Evolutionary conservation across 2,113 vertebrate species (phyloP), one percentile per base, ranked within the genome.

Genomic region (Tretioscincus oriximinensis): DNA sequence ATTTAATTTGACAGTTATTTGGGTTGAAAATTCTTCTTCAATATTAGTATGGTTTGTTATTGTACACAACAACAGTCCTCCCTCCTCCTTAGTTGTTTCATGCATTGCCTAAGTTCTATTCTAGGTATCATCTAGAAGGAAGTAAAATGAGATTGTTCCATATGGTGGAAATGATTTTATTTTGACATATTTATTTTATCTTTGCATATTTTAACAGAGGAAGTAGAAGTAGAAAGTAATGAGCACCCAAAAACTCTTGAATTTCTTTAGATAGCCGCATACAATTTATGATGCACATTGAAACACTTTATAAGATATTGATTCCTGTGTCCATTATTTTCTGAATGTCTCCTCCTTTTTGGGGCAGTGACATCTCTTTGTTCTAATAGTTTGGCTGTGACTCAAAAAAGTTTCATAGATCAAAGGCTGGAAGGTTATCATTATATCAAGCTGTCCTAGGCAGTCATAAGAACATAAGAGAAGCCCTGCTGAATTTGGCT

Each of bases 191-290:
- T 68, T 51, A 58, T 78, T 58, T 29, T 8, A 24, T 78, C 21
- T 58, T 69, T 78, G 6, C 28, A 60, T 20, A 78, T 78, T 69
- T 78, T 51, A 64, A 78, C 7, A 58, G 14, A 41, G 9, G 35
- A 2, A n/a, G n/a, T n/a, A n/a, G n/a, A n/a, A n/a, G n/a, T n/a
- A 69, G 77, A 69, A 69, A 69, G 69, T n/a, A 69, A 78, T 60
- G 69, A 66, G 41, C 16, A 64, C 28, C 75, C 75, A 66, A 35
- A 54, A 29, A 67, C 31, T 18, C n/a, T 26, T 58, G 47, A 68
- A 28, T 47, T 26, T 9, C 4, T 58, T 68, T 65, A 78, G 9
- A 68, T 54, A 28, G 35, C 49, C 5, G 26, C 28, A 68, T 24
- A 35, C 47, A 54, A 20, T 77, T 77, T 66, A 6, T 28, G 29